Conservation (phyloP, 2,888 invertebrate genomes). For the Phengaris arion region DNA sequence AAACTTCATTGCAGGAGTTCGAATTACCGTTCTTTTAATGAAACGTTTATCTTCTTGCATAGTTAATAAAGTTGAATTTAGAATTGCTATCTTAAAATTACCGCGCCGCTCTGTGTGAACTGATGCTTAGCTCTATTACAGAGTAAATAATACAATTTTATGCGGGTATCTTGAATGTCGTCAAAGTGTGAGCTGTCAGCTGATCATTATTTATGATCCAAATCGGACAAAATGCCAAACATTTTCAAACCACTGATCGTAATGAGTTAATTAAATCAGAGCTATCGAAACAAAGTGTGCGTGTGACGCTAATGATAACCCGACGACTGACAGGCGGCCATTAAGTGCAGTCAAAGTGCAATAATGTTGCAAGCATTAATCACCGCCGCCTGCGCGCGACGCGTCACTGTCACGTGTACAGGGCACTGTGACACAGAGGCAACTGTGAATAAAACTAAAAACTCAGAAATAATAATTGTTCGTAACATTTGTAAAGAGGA, state of each 20-base stretch:
- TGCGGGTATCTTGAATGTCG: too few relatives aligned
- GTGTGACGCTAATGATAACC: constrained; percentile 35
- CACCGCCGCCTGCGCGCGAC: constrained; percentile 36
- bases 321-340: constrained; percentile 35
- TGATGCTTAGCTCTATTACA: too few relatives aligned
- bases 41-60: too few relatives aligned
- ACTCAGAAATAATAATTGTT: too few relatives aligned
- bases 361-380: constrained; percentile 38
- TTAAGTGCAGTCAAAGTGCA: constrained; percentile 35
- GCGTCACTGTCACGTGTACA: constrained; percentile 30
- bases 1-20: too few relatives aligned
- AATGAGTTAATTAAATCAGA: not conserved
- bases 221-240: not conserved
- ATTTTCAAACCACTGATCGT: not conserved
- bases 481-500: too few relatives aligned
- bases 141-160: too few relatives aligned
- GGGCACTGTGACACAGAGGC: constrained; percentile 5
- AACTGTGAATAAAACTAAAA: not conserved
- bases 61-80: too few relatives aligned
- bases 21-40: too few relatives aligned
- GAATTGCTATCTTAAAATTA: too few relatives aligned
- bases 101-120: too few relatives aligned
- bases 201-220: not conserved
- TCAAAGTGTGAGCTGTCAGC: too few relatives aligned
- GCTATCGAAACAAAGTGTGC: constrained; percentile 17